Evolutionary conservation across 2,113 vertebrate species (phyloP).

Genomic region (Hippocampus comes): DNA sequence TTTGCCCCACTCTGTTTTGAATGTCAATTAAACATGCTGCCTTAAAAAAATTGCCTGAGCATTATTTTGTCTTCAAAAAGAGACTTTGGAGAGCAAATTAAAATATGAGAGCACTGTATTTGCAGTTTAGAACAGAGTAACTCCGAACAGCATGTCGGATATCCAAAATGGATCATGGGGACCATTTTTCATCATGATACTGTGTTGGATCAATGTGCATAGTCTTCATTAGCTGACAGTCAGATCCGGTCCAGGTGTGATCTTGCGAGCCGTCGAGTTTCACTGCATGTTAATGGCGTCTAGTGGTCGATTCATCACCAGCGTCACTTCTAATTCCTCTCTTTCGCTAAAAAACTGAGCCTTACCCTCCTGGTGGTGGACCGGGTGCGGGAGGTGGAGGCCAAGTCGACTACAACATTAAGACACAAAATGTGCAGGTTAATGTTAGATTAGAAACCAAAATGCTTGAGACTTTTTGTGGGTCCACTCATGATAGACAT

Average conservation of each 20-base stretch:
- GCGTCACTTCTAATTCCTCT: conserved; percentile 81
- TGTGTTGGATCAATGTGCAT: background rate
- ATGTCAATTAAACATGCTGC: background rate
- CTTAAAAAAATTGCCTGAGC: background rate
- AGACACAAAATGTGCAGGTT: background rate
- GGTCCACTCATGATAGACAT: too few relatives aligned
- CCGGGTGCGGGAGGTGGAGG: conserved; percentile 82
- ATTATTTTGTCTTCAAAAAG: background rate
- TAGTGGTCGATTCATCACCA: conserved; percentile 76
- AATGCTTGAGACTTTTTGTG: too few relatives aligned
- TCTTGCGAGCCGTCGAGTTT: background rate
- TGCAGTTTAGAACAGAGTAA: background rate
- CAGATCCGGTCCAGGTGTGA: background rate
- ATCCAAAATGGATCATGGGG: background rate
- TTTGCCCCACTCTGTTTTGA: background rate
- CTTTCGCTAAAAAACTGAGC: conserved; percentile 78
- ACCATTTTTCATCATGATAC: background rate
- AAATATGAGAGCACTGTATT: background rate
- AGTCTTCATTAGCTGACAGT: background rate
- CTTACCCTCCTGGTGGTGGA: conserved; percentile 76
- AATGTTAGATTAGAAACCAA: background rate
- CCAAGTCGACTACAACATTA: conserved; percentile 80
- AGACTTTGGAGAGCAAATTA: background rate
- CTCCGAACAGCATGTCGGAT: background rate
- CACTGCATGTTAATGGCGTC: conserved; percentile 75